phyloP scores from a whole-genome alignment of 92 coral and sea anemone species.

The Phymanthus crucifer region DNA sequence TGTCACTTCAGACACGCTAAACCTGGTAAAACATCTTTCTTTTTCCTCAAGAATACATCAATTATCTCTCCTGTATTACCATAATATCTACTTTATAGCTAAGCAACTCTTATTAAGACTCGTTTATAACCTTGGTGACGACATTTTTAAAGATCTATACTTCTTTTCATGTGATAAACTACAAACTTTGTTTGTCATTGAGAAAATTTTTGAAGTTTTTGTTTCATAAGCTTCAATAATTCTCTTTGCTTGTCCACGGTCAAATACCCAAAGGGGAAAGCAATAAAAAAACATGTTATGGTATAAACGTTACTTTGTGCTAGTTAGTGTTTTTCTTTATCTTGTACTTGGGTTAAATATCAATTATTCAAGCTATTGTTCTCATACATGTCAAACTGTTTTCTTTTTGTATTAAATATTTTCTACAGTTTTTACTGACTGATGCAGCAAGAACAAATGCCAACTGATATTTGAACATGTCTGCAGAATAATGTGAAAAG shows the following conservation, averaged over 20 bases:
- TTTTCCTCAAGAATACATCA: background rate
- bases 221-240: no score
- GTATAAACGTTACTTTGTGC: background rate
- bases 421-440: no score
- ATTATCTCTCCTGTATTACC: background rate
- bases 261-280: background rate
- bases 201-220: no score
- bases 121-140: background rate
- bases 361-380: background rate
- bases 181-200: no score
- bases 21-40: constrained; percentile 50
- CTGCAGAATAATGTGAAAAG: no score
- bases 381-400: background rate
- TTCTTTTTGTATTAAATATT: background rate
- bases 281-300: background rate
- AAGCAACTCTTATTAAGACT: background rate
- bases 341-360: background rate
- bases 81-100: background rate
- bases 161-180: no score
- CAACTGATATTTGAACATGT: no score
- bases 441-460: no score
- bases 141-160: background rate
- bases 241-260: no score
- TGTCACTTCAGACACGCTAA: constrained; percentile 98
- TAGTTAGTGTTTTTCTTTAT: background rate